These are phyloP conservation scores for Saxidomus purpurata DNA, from an alignment of 1,140 invertebrate genomes.

Conservation along the genomic window DNA sequence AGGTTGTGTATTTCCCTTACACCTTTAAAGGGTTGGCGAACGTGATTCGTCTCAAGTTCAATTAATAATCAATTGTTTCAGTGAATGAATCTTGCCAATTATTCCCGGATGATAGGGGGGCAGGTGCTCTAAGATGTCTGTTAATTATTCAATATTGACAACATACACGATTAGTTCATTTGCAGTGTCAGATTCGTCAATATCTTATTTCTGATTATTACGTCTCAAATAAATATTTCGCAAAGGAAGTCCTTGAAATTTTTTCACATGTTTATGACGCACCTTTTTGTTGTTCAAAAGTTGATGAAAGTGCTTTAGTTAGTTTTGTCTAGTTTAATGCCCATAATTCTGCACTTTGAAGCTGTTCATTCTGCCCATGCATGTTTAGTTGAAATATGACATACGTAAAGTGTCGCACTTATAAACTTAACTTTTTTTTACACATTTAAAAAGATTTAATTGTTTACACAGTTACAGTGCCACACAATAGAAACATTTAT, in stretches of 20 bases:
- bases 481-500: no score
- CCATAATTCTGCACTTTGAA: no score
- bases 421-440: no score
- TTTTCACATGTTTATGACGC: no score
- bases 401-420: no score
- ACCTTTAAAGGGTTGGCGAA: conserved; percentile 16
- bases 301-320: no score
- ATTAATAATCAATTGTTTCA: conserved; percentile 22
- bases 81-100: conserved; percentile 19
- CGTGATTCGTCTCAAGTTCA: neutral
- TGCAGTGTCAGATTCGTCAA: neutral
- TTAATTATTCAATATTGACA: conserved; percentile 9
- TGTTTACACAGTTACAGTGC: no score
- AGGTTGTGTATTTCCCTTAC: neutral
- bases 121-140: neutral
- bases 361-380: no score
- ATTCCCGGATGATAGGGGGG: neutral
- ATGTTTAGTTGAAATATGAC: no score
- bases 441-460: no score
- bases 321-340: no score
- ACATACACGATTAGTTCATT: neutral
- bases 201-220: neutral
- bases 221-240: neutral
- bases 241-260: neutral
- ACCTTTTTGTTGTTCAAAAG: no score